Evolutionary conservation across 2,113 vertebrate genomes (phyloP).

Genomic region (Sus scrofa): DNA sequence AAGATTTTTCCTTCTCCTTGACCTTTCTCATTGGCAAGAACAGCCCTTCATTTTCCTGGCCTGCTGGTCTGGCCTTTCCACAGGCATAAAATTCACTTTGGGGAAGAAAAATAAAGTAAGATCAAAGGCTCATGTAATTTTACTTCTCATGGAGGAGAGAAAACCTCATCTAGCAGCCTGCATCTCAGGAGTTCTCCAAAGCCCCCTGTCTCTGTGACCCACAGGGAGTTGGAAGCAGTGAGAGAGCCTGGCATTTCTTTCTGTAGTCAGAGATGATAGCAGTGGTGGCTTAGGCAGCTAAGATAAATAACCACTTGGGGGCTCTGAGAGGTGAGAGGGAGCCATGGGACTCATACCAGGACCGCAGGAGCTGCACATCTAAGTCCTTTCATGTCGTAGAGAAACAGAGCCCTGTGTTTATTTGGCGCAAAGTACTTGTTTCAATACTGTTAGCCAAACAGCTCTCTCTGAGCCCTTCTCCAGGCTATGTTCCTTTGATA

Average conservation of each 20-base stretch:
- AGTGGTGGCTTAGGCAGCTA: background rate
- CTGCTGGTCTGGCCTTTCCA: slow-evolving; percentile 16
- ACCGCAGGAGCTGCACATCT: background rate
- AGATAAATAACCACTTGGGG: background rate
- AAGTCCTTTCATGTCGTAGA: background rate
- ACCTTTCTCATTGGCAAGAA: background rate
- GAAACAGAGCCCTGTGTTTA: background rate
- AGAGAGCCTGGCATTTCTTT: background rate
- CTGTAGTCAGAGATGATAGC: background rate
- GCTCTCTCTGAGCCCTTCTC: background rate
- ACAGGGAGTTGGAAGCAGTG: background rate
- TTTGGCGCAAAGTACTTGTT: background rate
- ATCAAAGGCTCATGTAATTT: slow-evolving; percentile 75
- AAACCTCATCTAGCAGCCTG: slow-evolving; percentile 13
- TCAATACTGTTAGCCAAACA: background rate
- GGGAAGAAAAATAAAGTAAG: slow-evolving; percentile 54
- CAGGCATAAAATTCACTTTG: slow-evolving; percentile 54
- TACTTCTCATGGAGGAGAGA: slow-evolving; percentile 49
- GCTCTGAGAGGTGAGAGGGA: background rate
- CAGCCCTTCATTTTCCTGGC: slow-evolving; percentile 4
- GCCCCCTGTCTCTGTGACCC: background rate
- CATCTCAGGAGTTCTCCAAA: background rate
- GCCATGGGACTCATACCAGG: background rate
- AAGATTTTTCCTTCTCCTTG: background rate
- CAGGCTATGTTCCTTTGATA: background rate